Evolutionary conservation across 1,140 invertebrate genomes (phyloP), one percentile per base, ranked within the genome.

Genomic region (Eriocheir sinensis): DNA sequence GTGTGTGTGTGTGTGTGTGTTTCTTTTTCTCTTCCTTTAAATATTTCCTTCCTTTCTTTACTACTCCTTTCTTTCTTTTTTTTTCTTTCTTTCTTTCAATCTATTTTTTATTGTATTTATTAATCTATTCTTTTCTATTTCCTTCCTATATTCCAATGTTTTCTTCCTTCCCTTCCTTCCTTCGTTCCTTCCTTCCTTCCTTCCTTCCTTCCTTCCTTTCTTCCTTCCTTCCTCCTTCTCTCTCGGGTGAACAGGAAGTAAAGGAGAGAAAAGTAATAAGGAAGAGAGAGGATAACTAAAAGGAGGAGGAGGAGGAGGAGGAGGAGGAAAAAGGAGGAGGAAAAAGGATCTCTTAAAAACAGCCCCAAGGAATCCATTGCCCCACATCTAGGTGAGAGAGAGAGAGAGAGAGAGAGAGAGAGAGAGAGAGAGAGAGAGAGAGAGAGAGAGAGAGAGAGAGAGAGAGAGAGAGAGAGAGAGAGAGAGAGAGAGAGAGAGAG

Each of bases 401-500:
- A 12, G 38, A 17, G 88, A 89, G 36, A 40, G 38, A 40, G 38
- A 89, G 38, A 17, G 38, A 40, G 88, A 89, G 88, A 40, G 38
- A 17, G 36, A 89, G 88, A 40, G 8, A 17, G 38, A 41, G 88
- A 17, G 21, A 40, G 88, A 89, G 38, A 40, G 21, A 17, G 38
- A 41, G 88, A 40, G 21, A 17, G 38, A 41, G 38, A 17, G 21
- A 17, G 9, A 89, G 38, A 0, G 12, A 12, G 36, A 89, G 85
- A 32, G 85, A 88, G 27, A 32, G 85, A 88, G 85, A 32, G 27
- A 32, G 85, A 89, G 21, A 17, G 88, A 89, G 38, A 40, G 21
- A 40, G 88, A 89, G 38, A 17, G 38, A 40, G 38, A 41, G 38
- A 40, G 38, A 17, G 38, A 89, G 88, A 17, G 21, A 17, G 88